phyloP scores from a whole-genome alignment of 2,797 vertebrate species.

The Danio kyathit region DNA sequence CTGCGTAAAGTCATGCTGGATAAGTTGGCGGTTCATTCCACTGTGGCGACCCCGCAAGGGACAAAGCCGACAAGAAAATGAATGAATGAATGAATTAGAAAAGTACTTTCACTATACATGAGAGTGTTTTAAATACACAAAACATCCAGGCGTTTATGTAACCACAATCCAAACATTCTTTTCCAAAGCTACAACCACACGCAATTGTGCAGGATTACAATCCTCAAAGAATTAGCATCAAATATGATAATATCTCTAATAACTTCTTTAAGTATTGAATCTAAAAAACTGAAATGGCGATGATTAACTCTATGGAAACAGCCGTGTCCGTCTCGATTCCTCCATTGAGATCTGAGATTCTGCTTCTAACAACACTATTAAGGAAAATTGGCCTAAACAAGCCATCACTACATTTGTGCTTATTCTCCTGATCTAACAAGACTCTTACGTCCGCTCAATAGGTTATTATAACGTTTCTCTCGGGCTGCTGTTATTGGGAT shows the following conservation, averaged over 20 bases:
- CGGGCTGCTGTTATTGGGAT: slow-evolving; percentile 50
- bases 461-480: slow-evolving; percentile 63
- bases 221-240: background rate
- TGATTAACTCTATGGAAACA: slow-evolving; percentile 50
- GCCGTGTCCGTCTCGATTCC: slow-evolving; percentile 39
- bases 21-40: too few relatives aligned
- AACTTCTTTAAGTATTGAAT: too few relatives aligned
- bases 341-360: slow-evolving; percentile 25
- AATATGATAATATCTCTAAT: slow-evolving; percentile 33
- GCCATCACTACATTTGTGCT: slow-evolving; percentile 57
- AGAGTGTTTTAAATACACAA: too few relatives aligned
- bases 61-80: too few relatives aligned
- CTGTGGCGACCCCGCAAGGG: too few relatives aligned
- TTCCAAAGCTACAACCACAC: background rate
- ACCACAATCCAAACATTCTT: background rate
- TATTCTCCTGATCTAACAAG: slow-evolving; percentile 58
- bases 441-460: slow-evolving; percentile 62
- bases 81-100: too few relatives aligned
- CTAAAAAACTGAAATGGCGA: background rate
- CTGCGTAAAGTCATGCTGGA: too few relatives aligned
- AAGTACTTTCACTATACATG: too few relatives aligned
- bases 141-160: background rate
- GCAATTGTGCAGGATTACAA: background rate
- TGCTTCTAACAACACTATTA: slow-evolving; percentile 59
- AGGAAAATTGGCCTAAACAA: slow-evolving; percentile 63